Conservation (phyloP, 92 coral and sea anemone genomes). For the Phenganax subtilis region DNA sequence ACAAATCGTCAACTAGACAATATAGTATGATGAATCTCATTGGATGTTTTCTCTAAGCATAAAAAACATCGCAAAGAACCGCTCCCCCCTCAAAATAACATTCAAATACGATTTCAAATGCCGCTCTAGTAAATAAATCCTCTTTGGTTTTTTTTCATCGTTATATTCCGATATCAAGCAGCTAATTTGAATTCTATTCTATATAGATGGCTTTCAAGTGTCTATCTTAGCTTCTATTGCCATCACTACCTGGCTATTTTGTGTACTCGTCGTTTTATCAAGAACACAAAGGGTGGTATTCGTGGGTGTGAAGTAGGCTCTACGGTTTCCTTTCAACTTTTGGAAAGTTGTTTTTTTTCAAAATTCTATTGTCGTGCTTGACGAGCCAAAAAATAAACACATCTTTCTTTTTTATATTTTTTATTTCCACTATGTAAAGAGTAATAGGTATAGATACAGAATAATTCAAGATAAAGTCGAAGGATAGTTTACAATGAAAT, state of each 20-base stretch:
- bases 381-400: neutral
- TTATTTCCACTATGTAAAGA: neutral
- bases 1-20: no score
- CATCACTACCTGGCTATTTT: conserved; percentile 65
- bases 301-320: conserved; percentile 93
- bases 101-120: no score
- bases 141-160: no score
- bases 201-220: conserved; percentile 93
- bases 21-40: no score
- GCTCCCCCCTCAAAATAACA: no score
- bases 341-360: conserved; percentile 51
- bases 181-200: neutral
- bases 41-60: no score
- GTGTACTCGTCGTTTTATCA: conserved; percentile 79
- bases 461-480: no score
- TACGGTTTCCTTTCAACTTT: conserved; percentile 93
- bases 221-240: conserved; percentile 80
- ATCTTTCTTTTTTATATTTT: no score
- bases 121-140: no score
- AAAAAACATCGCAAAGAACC: no score
- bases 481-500: no score
- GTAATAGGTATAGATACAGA: neutral
- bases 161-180: neutral
- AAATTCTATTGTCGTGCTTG: neutral
- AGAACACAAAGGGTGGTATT: conserved; percentile 98